Percentiles rank a stretch among this genome's conserved stretches.
Conservation (phyloP, 35 echinoderm and acorn worm species). For the Eucidaris tribuloides region DNA sequence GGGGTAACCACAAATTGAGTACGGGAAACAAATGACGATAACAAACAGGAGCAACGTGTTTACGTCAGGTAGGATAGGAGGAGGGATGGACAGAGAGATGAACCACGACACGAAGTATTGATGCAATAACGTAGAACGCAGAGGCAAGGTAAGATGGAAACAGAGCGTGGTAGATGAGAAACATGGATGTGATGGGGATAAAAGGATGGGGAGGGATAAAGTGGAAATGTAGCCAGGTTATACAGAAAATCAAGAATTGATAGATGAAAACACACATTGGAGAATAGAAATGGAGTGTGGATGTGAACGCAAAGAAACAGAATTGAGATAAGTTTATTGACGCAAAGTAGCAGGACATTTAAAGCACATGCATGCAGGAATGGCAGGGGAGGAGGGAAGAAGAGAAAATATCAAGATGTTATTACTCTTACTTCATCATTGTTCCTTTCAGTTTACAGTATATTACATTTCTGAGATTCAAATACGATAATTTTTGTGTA, state of each 20-base stretch:
- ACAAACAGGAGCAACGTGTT: constrained; percentile 3
- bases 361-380: too few species aligned
- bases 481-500: too few species aligned
- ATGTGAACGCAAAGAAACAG: too few species aligned
- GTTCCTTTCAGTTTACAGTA: too few species aligned
- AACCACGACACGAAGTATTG: neutral
- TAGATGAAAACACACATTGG: too few species aligned
- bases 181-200: neutral
- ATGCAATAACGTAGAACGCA: neutral
- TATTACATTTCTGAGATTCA: too few species aligned
- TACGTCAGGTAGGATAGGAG: neutral
- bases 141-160: neutral
- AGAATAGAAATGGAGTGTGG: too few species aligned
- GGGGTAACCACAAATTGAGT: constrained; percentile 6
- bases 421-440: too few species aligned
- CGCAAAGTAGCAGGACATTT: too few species aligned
- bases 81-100: neutral
- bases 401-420: too few species aligned
- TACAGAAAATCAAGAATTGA: neutral
- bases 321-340: too few species aligned
- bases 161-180: neutral
- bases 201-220: neutral
- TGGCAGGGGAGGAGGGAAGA: too few species aligned
- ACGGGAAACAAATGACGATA: neutral
- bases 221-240: neutral